These are phyloP conservation scores for Amphimallon solstitiale DNA, from an alignment of 2,888 invertebrate genomes.

Conservation along the genomic window DNA sequence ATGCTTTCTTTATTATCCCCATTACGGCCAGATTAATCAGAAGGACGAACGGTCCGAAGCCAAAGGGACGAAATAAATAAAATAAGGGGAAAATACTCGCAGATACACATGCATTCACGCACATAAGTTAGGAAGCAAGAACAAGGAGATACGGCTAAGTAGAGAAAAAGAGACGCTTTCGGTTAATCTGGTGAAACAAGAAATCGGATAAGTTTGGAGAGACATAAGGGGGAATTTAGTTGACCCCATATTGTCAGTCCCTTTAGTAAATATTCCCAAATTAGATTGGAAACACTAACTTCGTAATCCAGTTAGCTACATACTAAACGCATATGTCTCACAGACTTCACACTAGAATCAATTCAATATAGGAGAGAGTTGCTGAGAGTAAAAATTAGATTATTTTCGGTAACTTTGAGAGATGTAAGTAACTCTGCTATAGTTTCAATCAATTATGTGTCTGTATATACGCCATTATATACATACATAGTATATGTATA, in stretches of 20 bases:
- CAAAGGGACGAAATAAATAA: constrained; percentile 18
- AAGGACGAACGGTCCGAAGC: not conserved
- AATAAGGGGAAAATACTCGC: not conserved
- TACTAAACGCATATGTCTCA: not conserved
- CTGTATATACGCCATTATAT: too few relatives aligned
- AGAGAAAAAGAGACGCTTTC: not conserved
- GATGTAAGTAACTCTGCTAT: too few relatives aligned
- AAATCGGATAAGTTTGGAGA: not conserved
- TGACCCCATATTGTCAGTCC: constrained; percentile 12
- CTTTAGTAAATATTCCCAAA: constrained; percentile 3
- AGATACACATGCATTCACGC: not conserved
- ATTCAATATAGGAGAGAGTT: not conserved
- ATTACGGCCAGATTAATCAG: constrained; percentile 15
- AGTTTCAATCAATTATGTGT: too few relatives aligned
- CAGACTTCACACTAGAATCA: not conserved
- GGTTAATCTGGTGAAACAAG: not conserved
- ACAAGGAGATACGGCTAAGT: not conserved
- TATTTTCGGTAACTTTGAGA: not conserved
- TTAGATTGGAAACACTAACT: constrained; percentile 17
- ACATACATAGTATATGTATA: too few relatives aligned
- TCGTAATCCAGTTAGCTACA: constrained; percentile 2
- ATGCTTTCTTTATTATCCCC: constrained; percentile 16
- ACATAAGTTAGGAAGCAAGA: not conserved
- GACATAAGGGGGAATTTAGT: constrained; percentile 5
- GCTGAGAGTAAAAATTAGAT: not conserved